phyloP scores from a whole-genome alignment of 2,113 vertebrate species.

The Lampris incognitus region DNA sequence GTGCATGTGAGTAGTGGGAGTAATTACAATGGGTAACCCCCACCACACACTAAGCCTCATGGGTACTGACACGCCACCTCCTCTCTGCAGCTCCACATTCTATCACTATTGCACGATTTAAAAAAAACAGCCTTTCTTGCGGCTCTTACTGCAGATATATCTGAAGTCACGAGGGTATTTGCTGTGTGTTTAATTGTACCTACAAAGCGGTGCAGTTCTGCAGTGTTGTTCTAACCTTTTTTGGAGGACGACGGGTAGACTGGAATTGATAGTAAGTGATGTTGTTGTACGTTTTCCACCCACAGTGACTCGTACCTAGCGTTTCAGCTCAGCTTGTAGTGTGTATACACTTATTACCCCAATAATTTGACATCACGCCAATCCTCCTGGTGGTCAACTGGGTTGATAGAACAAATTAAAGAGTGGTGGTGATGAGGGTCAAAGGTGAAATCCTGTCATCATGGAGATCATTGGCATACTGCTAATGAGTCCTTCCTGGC shows the following conservation, averaged over 20 bases:
- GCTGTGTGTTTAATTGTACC: neutral
- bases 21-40: conserved; percentile 65
- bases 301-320: conserved; percentile 29
- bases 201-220: neutral
- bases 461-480: conserved; percentile 7
- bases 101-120: neutral
- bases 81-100: conserved; percentile 17
- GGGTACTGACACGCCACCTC: conserved; percentile 55
- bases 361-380: conserved; percentile 6
- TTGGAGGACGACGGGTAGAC: neutral
- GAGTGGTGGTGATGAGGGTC: conserved; percentile 12
- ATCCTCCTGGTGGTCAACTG: conserved; percentile 11
- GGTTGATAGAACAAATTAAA: neutral
- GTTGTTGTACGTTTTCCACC: conserved; percentile 19
- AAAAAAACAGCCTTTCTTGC: conserved; percentile 30
- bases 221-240: neutral
- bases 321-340: conserved; percentile 7
- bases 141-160: conserved; percentile 12
- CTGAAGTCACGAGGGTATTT: conserved; percentile 7
- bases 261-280: neutral
- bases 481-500: conserved; percentile 24
- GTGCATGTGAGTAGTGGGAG: conserved; percentile 50
- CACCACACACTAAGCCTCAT: conserved; percentile 41
- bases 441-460: conserved; percentile 32
- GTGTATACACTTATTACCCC: neutral